These are phyloP conservation scores for Anthophora plumipes DNA, from an alignment of 2,888 invertebrate genomes.

Conservation along the genomic window DNA sequence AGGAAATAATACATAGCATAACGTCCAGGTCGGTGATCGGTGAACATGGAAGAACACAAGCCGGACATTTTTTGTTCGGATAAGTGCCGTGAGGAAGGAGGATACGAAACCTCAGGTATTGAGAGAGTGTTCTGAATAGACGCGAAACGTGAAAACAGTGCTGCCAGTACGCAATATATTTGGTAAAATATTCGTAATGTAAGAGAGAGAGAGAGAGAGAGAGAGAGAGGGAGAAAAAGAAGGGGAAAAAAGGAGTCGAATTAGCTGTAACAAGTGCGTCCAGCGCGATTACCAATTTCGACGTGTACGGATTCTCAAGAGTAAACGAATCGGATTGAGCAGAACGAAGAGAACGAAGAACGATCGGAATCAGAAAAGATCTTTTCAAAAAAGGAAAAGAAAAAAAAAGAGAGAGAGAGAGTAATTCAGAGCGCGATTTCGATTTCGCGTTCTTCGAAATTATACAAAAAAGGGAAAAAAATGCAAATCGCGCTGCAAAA, in stretches of 20 bases:
- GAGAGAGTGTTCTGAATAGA: slow-evolving; percentile 64
- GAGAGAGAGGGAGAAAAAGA: too few species aligned
- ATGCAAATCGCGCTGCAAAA: slow-evolving; percentile 32
- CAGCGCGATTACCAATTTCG: slow-evolving; percentile 52
- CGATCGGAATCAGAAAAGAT: slow-evolving; percentile 12
- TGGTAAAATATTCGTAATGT: slow-evolving; percentile 71
- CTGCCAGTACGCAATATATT: slow-evolving; percentile 80
- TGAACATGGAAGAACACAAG: slow-evolving; percentile 23
- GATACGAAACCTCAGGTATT: slow-evolving; percentile 38
- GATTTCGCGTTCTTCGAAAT: slow-evolving; percentile 3
- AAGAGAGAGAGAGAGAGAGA: slow-evolving; percentile 53
- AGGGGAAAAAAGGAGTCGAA: slow-evolving; percentile 35
- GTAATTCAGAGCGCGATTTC: neutral
- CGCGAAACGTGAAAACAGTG: slow-evolving; percentile 74
- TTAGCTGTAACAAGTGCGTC: slow-evolving; percentile 51
- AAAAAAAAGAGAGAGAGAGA: too few species aligned
- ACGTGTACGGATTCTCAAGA: slow-evolving; percentile 41
- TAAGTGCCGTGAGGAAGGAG: slow-evolving; percentile 47
- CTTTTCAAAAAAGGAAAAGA: too few species aligned
- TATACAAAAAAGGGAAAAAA: neutral
- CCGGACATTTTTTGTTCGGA: slow-evolving; percentile 44
- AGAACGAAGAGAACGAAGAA: slow-evolving; percentile 8
- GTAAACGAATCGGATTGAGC: slow-evolving; percentile 17
- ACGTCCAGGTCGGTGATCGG: slow-evolving; percentile 29
- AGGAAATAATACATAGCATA: slow-evolving; percentile 5